Evolutionary conservation across 2,797 vertebrate species (phyloP), one percentile per base, ranked within the genome.

Genomic region (Squalus acanthias): DNA sequence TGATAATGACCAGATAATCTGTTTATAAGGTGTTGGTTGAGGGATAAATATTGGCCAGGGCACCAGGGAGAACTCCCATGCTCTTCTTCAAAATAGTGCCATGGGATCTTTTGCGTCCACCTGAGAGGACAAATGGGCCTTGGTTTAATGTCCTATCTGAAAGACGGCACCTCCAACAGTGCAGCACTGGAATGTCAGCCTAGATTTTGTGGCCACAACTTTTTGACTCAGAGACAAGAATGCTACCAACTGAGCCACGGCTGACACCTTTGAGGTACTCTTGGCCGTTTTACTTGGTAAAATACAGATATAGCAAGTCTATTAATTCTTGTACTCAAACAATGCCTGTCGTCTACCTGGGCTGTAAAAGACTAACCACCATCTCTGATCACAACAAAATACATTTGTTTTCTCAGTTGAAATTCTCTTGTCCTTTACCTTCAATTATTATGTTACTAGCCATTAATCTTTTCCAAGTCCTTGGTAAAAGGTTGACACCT

Each of bases 401-500:
- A 13, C 7, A 69, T n/a, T 65, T 9, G 20, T 69, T 93, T 93
- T 46, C 20, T 69, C 60, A 39, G 65, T 93, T 46, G n/a, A 93
- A 46, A 69, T 69, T 69, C 39, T 93, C n/a, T 93, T 39, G 7
- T 93, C n/a, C 24, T 69, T 93, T 17, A 92, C 20, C n/a, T 67
- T 93, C 33, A 67, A 67, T 67, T 93, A 15, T 8, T 93, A 22
- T 93, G 63, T 67, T 93, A 7, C 91, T 69, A 46, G 22, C 7
- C 22, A 5, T 39, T 67, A 93, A 93, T 69, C n/a, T 69, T 39
- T 67, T 93, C 3, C 39, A 67, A 67, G n/a, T 33, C 69, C 69
- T 53, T 33, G 29, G 26, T 91, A 33, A 57, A 95, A 53, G 53
- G 4, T 95, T 95, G 29, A 76, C 10, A 76, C 96, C 98, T 97